A percentile compares a stretch with the other conserved stretches of the same genome.
phyloP scores from a whole-genome alignment of 2,888 invertebrate genomes.

The Drosophila fulvimacula region DNA sequence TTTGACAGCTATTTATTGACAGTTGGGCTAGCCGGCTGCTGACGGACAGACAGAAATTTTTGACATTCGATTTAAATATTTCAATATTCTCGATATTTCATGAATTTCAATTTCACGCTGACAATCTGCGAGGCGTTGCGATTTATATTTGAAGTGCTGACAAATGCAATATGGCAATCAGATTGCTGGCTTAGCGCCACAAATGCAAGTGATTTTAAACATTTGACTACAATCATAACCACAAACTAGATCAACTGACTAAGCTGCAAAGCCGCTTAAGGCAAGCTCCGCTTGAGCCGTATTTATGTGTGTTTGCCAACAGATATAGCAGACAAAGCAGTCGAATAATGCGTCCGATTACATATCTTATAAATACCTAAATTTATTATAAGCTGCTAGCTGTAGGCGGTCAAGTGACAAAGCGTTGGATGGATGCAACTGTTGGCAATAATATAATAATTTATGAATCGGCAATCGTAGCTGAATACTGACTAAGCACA shows the following conservation, averaged over 20 bases:
- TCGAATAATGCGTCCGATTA: background rate
- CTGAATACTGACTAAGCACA: conserved; percentile 22
- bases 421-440: conserved; percentile 18
- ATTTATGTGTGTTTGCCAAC: background rate
- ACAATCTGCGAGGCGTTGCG: conserved; percentile 21
- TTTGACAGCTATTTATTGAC: conserved; percentile 25
- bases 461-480: conserved; percentile 42
- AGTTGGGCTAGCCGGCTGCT: conserved; percentile 19
- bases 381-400: background rate
- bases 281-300: background rate
- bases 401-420: background rate
- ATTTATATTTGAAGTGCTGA: conserved; percentile 12
- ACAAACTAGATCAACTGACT: background rate
- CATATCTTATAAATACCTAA: background rate
- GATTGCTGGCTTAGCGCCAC: background rate
- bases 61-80: conserved; percentile 47
- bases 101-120: conserved; percentile 25
- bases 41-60: conserved; percentile 28
- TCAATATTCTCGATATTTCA: conserved; percentile 43
- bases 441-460: conserved; percentile 56
- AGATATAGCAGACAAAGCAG: background rate
- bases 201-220: background rate
- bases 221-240: background rate
- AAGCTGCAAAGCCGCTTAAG: background rate
- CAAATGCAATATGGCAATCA: conserved; percentile 8